phyloP scores from a whole-genome alignment of 2,113 vertebrate genomes.

The Cryptotis parvus region DNA sequence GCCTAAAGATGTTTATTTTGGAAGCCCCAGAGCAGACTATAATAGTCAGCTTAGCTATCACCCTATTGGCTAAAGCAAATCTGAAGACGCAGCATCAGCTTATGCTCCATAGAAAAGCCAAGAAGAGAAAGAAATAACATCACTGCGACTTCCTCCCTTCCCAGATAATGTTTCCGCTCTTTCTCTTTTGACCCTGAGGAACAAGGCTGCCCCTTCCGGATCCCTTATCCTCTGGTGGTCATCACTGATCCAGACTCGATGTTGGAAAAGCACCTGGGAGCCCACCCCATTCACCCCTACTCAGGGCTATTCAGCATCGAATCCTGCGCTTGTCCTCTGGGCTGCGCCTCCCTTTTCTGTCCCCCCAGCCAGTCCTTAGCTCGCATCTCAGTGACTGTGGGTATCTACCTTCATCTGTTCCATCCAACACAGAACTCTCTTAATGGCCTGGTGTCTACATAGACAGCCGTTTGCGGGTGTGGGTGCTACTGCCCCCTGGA shows the following conservation, averaged over 20 bases:
- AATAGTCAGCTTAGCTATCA: background rate
- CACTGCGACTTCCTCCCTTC: background rate
- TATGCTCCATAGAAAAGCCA: background rate
- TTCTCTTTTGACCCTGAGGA: background rate
- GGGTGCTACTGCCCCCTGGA: too few species aligned
- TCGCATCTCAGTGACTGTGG: too few species aligned
- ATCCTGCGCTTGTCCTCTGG: background rate
- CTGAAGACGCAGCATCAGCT: background rate
- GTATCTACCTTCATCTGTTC: too few species aligned
- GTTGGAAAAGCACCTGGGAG: background rate
- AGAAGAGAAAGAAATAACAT: fast-evolving
- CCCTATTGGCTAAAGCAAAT: fast-evolving
- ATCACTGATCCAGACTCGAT: background rate
- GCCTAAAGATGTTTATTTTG: background rate
- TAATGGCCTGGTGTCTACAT: too few species aligned
- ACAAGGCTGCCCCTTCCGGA: background rate
- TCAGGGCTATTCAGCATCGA: background rate
- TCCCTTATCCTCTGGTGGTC: fast-evolving
- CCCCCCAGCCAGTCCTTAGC: too few species aligned
- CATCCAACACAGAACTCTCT: too few species aligned
- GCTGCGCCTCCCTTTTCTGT: too few species aligned
- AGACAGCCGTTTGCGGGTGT: too few species aligned
- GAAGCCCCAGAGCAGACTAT: background rate
- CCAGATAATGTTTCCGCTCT: too few species aligned
- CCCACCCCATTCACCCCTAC: too few species aligned